Evolutionary conservation across 2,797 vertebrate species (phyloP).

Genomic region (Acropternis orthonyx): DNA sequence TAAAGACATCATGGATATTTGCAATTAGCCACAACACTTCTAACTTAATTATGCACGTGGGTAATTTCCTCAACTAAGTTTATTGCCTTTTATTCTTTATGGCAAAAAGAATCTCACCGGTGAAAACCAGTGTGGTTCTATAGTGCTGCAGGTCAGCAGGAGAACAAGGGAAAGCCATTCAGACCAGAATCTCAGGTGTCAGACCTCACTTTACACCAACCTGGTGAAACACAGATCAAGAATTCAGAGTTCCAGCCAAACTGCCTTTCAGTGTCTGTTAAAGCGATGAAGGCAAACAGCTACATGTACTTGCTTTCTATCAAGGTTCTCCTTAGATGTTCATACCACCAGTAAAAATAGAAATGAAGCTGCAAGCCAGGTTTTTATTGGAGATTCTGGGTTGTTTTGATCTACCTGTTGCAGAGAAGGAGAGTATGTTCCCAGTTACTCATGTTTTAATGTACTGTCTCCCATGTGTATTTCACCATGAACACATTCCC

Average conservation of each 20-base stretch:
- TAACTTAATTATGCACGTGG: not conserved
- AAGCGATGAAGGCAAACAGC: not conserved
- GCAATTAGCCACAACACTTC: not conserved
- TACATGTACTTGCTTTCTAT: not conserved
- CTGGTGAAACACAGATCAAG: not conserved
- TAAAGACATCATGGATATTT: not conserved
- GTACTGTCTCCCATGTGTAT: not conserved
- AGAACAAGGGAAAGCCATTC: not conserved
- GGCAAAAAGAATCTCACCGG: not conserved
- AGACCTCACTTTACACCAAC: not conserved
- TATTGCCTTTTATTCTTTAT: too few species aligned
- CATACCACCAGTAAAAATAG: not conserved
- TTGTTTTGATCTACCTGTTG: not conserved
- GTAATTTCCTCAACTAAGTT: not conserved
- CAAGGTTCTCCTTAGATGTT: not conserved
- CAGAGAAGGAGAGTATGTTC: not conserved
- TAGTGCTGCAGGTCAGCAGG: not conserved
- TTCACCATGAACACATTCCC: not conserved
- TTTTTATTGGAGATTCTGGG: not conserved
- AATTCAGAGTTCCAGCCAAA: not conserved
- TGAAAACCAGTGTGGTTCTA: not conserved
- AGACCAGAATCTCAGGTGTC: not conserved
- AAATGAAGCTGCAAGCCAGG: not conserved
- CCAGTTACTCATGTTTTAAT: not conserved
- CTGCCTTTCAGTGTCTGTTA: not conserved